Percentiles rank a stretch among this genome's conserved stretches.
Conservation (phyloP, 2,797 vertebrate genomes). For the Pseudomugil tenellus region DNA sequence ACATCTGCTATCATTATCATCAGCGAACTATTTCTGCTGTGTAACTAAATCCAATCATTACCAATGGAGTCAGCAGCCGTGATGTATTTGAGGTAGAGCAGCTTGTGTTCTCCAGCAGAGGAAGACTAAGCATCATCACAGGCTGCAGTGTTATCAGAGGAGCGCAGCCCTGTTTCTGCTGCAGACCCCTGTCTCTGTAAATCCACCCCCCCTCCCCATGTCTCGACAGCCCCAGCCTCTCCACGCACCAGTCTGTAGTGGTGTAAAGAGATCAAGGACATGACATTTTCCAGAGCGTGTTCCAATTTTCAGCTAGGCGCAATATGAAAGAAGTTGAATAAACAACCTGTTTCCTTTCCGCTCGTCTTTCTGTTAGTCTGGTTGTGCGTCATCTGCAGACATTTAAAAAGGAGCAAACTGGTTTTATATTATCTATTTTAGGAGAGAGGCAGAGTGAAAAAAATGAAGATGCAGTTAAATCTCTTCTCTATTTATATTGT, state of each 20-base stretch:
- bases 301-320: constrained; percentile 60
- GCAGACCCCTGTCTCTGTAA: constrained; percentile 62
- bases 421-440: constrained; percentile 44
- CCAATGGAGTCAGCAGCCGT: constrained; percentile 65
- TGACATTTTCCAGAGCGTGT: constrained; percentile 71
- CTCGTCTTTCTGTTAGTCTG: constrained; percentile 10
- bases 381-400: constrained; percentile 43
- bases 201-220: constrained; percentile 52
- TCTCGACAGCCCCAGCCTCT: constrained; percentile 46
- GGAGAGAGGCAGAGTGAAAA: constrained; percentile 43
- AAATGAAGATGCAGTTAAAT: constrained; percentile 41
- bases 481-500: constrained; percentile 43
- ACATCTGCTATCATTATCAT: constrained; percentile 78
- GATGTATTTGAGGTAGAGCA: constrained; percentile 62
- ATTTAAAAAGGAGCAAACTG: constrained; percentile 45
- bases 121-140: constrained; percentile 74
- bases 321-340: constrained; percentile 65
- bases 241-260: constrained; percentile 58
- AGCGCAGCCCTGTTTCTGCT: constrained; percentile 68
- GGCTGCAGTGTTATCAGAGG: constrained; percentile 77
- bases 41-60: constrained; percentile 79
- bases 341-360: constrained; percentile 54
- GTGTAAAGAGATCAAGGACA: constrained; percentile 73
- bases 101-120: constrained; percentile 59
- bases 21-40: constrained; percentile 64